Evolutionary conservation across 1,140 invertebrate genomes (phyloP).

Genomic region (Melipona quadrifasciata): DNA sequence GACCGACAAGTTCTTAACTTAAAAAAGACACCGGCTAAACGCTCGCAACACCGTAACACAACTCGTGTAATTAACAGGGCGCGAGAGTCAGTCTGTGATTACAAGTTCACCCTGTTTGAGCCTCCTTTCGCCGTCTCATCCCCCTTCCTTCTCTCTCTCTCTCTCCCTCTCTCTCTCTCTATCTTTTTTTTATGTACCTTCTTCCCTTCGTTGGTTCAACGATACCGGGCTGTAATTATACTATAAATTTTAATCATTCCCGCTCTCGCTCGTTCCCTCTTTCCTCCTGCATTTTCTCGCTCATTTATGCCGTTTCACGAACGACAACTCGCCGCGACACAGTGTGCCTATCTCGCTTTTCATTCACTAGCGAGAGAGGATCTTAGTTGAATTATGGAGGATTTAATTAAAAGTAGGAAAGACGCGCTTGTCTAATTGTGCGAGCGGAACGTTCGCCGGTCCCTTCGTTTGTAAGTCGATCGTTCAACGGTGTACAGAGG

Average conservation of each 20-base stretch:
- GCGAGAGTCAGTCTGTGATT: constrained; percentile 48
- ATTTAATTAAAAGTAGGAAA: constrained; percentile 36
- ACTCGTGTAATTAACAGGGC: constrained; percentile 54
- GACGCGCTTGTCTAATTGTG: background rate
- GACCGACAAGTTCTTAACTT: constrained; percentile 30
- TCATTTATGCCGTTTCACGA: constrained; percentile 29
- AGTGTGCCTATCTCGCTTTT: background rate
- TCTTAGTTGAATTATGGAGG: constrained; percentile 45
- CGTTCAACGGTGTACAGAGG: background rate
- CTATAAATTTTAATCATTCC: constrained; percentile 62
- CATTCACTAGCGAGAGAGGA: background rate
- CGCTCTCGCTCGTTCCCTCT: too few relatives aligned
- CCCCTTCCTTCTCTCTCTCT: background rate
- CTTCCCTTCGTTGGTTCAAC: constrained; percentile 32
- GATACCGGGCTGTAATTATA: constrained; percentile 61
- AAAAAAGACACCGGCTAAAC: constrained; percentile 47
- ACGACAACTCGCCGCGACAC: constrained; percentile 16
- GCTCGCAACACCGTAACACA: constrained; percentile 11
- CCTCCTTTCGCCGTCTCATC: background rate
- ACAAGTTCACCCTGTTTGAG: constrained; percentile 34
- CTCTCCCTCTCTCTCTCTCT: too few relatives aligned
- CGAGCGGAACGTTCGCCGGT: background rate
- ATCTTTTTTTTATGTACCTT: background rate
- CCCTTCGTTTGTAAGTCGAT: background rate
- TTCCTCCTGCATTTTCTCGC: background rate